phyloP scores from a whole-genome alignment of 2,797 vertebrate genomes.

The Sebastes elongatus region DNA sequence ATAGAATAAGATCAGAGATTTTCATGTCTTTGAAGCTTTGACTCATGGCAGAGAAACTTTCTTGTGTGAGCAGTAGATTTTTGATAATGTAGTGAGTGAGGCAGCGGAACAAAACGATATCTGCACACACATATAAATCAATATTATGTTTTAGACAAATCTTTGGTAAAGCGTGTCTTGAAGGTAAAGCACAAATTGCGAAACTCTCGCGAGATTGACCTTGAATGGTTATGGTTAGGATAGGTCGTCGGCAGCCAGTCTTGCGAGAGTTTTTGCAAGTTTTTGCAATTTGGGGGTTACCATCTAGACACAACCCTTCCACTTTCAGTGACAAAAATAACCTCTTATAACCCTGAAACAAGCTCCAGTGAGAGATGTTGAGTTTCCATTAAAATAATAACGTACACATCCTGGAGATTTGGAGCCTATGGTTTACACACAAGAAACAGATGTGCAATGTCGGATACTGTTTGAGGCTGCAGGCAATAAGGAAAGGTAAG shows the following conservation, averaged over 20 bases:
- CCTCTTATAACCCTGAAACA: not conserved
- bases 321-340: not conserved
- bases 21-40: not conserved
- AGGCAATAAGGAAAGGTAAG: not conserved
- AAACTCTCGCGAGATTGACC: too few relatives aligned
- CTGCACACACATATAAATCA: not conserved
- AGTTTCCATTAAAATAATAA: not conserved
- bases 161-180: too few relatives aligned
- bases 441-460: slow-evolving; percentile 16
- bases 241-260: too few relatives aligned
- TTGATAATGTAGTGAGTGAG: not conserved
- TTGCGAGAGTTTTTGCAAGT: too few relatives aligned
- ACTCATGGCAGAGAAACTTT: not conserved
- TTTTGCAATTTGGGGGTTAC: too few relatives aligned
- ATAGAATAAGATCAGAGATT: not conserved
- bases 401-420: not conserved
- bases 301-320: not conserved
- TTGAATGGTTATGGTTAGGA: too few relatives aligned
- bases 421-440: not conserved
- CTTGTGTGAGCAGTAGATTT: not conserved
- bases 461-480: not conserved
- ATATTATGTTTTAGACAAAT: not conserved
- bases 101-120: not conserved
- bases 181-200: too few relatives aligned
- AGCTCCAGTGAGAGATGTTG: not conserved